Evolutionary conservation across 2,888 invertebrate genomes (phyloP), one percentile per base, ranked within the genome.

Genomic region (Drosophila ochracea): DNA sequence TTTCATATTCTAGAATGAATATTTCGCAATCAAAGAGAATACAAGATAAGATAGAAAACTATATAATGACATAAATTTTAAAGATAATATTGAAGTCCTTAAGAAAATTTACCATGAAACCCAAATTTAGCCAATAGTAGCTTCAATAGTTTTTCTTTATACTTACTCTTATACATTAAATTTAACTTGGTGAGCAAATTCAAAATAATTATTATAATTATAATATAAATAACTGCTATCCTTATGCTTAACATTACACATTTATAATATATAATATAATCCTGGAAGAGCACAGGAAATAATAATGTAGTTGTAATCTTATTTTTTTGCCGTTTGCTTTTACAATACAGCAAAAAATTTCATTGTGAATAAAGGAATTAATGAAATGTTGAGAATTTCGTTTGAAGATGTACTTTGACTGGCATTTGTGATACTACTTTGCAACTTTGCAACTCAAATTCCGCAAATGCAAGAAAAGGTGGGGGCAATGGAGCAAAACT

Each of bases 341-440:
- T 28, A 37, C 63, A n/a, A 25, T 1, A 25, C n/a, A 16, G 5
- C n/a, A 49, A 37, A n/a, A n/a, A 5, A 7, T 21, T 21, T n/a
- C 9, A 3, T 43, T 41, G 13, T 35, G 19, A 21, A 7, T 47
- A 16, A 21, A 28, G 13, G 4, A 35, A 35, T 37, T 37, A 19
- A 37, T 66, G 39, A 33, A 52, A 59, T 68, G 53, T 31, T 6
- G 11, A 39, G 39, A 47, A 59, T 59, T 69, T 59, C 33, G 33
- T 52, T 54, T 39, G 43, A 59, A 37, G 37, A 53, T 25, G 7
- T 58, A n/a, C 57, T 58, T 67, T 57, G 30, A 43, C 6, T 25
- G 67, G 33, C 54, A 60, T 70, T 70, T 33, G 2, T 3, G 3
- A 39, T 54, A 39, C 21, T 33, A 30, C 58, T 47, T 52, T 58